Conservation (phyloP, 2,888 invertebrate species). For the Spisula subtruncata region DNA sequence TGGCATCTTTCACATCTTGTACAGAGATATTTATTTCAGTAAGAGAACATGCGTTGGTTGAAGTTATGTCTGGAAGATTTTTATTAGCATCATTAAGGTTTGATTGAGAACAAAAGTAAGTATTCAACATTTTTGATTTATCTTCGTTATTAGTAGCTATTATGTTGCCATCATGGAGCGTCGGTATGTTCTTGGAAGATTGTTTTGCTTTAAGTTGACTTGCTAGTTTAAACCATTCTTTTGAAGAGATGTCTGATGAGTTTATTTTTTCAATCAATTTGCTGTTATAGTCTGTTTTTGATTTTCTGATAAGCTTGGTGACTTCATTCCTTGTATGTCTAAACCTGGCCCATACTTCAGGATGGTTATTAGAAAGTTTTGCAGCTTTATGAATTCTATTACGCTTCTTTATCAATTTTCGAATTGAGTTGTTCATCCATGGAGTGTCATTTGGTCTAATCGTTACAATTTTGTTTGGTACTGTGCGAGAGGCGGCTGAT, state of each 20-base stretch:
- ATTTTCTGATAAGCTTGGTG: neutral
- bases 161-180: too few species aligned
- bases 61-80: neutral
- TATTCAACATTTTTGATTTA: neutral
- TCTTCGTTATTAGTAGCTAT: too few species aligned
- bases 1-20: neutral
- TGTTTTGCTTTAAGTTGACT: too few species aligned
- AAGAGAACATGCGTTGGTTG: neutral
- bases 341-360: neutral
- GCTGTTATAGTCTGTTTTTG: neutral
- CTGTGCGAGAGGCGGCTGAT: neutral
- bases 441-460: neutral
- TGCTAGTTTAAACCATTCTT: slow-evolving; percentile 31
- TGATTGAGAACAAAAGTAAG: neutral
- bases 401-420: neutral
- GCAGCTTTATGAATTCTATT: neutral
- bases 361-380: neutral
- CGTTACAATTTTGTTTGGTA: neutral
- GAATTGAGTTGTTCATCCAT: neutral
- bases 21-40: neutral
- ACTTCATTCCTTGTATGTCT: neutral
- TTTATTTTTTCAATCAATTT: slow-evolving; percentile 25
- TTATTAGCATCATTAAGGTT: neutral
- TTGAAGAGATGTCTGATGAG: neutral
- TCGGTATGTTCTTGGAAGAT: neutral